Conservation (phyloP, 1,140 invertebrate species). For the Harpegnathos saltator region DNA sequence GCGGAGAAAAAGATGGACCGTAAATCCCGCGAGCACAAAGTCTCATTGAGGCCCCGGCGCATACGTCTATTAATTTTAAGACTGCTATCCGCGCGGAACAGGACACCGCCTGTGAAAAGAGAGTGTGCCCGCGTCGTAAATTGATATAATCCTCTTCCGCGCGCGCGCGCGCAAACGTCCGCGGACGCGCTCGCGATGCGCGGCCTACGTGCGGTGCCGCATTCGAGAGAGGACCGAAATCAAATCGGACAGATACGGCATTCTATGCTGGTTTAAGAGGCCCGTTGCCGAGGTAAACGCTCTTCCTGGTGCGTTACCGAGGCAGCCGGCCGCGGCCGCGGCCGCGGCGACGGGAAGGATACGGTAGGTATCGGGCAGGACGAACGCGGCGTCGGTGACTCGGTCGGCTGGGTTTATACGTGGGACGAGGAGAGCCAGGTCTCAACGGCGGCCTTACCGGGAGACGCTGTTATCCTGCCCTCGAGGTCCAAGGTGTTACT, state of each 20-base stretch:
- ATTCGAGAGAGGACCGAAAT: neutral
- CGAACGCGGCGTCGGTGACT: constrained; percentile 38
- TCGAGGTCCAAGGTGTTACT: constrained; percentile 67
- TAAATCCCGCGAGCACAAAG: constrained; percentile 27
- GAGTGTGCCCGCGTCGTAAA: constrained; percentile 10
- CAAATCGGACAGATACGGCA: constrained; percentile 1
- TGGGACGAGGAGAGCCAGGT: constrained; percentile 63
- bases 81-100: neutral
- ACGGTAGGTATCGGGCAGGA: constrained; percentile 50
- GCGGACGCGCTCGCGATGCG: neutral
- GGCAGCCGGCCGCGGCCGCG: too few relatives aligned
- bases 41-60: constrained; percentile 8
- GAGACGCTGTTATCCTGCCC: constrained; percentile 69
- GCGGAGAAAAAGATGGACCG: too few relatives aligned
- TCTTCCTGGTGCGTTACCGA: constrained; percentile 65
- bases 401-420: constrained; percentile 41
- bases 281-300: constrained; percentile 28
- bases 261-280: constrained; percentile 36
- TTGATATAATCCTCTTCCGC: constrained; percentile 36
- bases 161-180: neutral
- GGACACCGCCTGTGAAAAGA: constrained; percentile 2
- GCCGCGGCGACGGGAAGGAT: constrained; percentile 3
- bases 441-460: constrained; percentile 61
- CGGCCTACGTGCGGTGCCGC: neutral
- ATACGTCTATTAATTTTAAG: constrained; percentile 32